Percentiles rank a stretch among this genome's conserved stretches.
These are phyloP conservation scores for Columba janthina DNA, from an alignment of 2,113 vertebrate genomes.

Conservation along the genomic window DNA sequence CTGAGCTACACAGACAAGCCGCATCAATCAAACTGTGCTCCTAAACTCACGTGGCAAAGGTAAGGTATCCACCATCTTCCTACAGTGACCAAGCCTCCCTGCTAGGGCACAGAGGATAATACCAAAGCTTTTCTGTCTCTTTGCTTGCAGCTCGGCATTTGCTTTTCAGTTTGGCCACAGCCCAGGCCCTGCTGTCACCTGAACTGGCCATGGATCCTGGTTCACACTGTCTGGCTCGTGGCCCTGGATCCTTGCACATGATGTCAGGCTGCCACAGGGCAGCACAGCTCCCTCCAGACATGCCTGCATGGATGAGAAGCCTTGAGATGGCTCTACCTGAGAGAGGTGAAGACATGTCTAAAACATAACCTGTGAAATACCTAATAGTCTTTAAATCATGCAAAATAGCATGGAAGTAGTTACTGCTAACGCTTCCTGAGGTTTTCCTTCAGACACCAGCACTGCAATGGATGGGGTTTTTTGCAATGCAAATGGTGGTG, in stretches of 20 bases:
- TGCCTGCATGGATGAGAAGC: background rate
- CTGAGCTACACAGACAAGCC: background rate
- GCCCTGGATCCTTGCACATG: background rate
- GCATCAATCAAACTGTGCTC: background rate
- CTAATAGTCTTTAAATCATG: background rate
- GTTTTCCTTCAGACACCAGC: background rate
- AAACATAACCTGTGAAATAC: background rate
- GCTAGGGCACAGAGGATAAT: background rate
- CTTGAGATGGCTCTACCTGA: background rate
- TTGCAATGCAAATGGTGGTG: background rate
- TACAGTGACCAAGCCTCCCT: background rate
- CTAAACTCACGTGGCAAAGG: background rate
- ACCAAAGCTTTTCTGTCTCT: background rate
- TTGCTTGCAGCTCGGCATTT: background rate
- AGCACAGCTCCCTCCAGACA: background rate
- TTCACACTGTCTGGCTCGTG: fast-evolving
- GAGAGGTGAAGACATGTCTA: background rate
- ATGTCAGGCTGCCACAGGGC: background rate
- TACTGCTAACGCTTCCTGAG: background rate
- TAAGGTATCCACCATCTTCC: background rate
- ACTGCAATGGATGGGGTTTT: background rate
- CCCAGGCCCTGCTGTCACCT: background rate
- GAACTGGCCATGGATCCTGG: background rate
- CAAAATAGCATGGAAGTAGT: background rate
- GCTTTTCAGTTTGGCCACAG: background rate